A percentile compares a stretch with the other conserved stretches of the same genome.
Conservation (phyloP, 1,140 invertebrate species). For the Pseudomyrmex concolor region DNA sequence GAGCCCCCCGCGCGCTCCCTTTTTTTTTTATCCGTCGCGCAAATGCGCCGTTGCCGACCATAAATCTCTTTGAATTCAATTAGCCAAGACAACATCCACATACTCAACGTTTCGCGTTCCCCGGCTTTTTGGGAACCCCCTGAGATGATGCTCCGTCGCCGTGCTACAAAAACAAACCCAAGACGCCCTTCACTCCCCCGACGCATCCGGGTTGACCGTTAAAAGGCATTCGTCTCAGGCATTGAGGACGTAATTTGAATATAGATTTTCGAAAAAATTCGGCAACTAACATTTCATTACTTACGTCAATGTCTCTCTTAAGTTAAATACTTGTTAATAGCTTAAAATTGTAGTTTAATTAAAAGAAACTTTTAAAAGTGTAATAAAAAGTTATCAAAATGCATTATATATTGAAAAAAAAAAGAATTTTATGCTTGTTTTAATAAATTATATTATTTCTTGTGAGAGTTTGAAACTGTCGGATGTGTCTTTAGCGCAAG, state of each 20-base stretch:
- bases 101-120: slow-evolving; percentile 55
- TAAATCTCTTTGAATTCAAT: slow-evolving; percentile 78
- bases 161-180: slow-evolving; percentile 58
- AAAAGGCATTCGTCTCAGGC: background rate
- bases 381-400: too few relatives aligned
- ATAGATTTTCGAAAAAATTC: too few relatives aligned
- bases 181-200: background rate
- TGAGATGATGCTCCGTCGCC: slow-evolving; percentile 4
- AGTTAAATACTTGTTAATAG: too few relatives aligned
- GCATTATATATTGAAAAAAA: too few relatives aligned
- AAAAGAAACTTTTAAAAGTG: too few relatives aligned
- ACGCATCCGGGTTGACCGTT: background rate
- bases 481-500: too few relatives aligned
- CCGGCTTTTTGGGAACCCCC: slow-evolving; percentile 28
- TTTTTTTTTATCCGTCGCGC: slow-evolving; percentile 62
- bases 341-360: too few relatives aligned
- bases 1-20: background rate
- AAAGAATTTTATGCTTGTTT: too few relatives aligned
- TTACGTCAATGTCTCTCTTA: too few relatives aligned
- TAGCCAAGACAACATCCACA: slow-evolving; percentile 65
- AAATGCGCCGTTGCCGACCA: slow-evolving; percentile 56
- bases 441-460: too few relatives aligned
- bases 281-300: too few relatives aligned
- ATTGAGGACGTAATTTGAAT: background rate
- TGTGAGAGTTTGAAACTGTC: too few relatives aligned